Evolutionary conservation across 2,888 invertebrate species (phyloP).

Genomic region (Pterostichus madidus): DNA sequence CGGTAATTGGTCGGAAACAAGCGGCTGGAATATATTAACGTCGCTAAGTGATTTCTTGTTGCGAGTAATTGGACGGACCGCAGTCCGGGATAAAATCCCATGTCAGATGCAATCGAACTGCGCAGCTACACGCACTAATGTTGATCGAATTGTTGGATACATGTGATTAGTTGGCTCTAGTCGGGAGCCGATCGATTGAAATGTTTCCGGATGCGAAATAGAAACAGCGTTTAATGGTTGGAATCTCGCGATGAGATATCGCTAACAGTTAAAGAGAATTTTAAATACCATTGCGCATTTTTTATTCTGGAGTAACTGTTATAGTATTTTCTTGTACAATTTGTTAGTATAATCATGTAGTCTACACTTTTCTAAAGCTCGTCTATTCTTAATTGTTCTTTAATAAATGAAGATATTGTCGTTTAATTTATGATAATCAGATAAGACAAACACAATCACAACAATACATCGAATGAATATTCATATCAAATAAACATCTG

Average conservation of each 20-base stretch:
- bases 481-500: conserved; percentile 45
- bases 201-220: conserved; percentile 31
- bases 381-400: conserved; percentile 38
- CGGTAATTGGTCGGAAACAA: conserved; percentile 55
- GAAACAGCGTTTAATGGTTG: conserved; percentile 4
- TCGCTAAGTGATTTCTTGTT: conserved; percentile 61
- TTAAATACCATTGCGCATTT: not conserved
- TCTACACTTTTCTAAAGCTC: not conserved
- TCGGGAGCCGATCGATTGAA: conserved; percentile 22
- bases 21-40: conserved; percentile 62
- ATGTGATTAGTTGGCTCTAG: conserved; percentile 33
- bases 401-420: conserved; percentile 51
- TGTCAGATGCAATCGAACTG: conserved; percentile 36
- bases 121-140: conserved; percentile 31
- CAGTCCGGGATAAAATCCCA: conserved; percentile 27
- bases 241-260: conserved; percentile 21
- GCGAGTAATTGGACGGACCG: conserved; percentile 59
- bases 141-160: conserved; percentile 4
- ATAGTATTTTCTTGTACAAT: not conserved
- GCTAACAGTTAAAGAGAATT: not conserved
- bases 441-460: conserved; percentile 36
- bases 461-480: conserved; percentile 48
- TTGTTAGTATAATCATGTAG: not conserved
- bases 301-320: not conserved
- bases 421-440: conserved; percentile 50